phyloP scores from a whole-genome alignment of 2,797 vertebrate genomes.

The Argyrosomus regius region DNA sequence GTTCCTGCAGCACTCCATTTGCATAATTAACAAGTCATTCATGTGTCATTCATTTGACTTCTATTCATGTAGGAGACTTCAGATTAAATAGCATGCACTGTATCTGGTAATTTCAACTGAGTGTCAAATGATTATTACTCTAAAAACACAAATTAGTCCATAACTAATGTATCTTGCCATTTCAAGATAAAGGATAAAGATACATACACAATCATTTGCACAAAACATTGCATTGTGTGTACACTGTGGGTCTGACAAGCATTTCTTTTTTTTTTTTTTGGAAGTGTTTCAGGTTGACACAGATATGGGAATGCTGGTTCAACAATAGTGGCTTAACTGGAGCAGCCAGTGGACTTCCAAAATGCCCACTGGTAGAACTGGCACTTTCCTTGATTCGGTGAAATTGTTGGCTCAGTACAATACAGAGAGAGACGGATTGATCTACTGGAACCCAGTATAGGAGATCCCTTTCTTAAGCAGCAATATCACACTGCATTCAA shows the following conservation, averaged over 20 bases:
- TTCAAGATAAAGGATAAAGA: conserved; percentile 23
- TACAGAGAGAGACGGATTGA: conserved; percentile 45
- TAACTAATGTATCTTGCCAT: conserved; percentile 32
- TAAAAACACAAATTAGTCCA: conserved; percentile 63
- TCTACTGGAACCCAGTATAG: conserved; percentile 2
- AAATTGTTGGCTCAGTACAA: conserved; percentile 49
- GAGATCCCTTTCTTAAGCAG: not conserved
- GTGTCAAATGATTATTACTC: conserved; percentile 60
- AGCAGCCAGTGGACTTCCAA: conserved; percentile 49
- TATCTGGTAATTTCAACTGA: conserved; percentile 64
- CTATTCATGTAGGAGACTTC: conserved; percentile 77
- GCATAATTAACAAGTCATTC: conserved; percentile 90
- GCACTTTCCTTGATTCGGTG: conserved; percentile 55
- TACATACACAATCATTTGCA: conserved; percentile 8
- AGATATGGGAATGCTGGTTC: conserved; percentile 61
- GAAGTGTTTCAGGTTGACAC: conserved; percentile 66
- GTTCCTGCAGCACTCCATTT: conserved; percentile 83
- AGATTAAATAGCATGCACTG: conserved; percentile 72
- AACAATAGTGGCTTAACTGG: conserved; percentile 64
- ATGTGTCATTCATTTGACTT: conserved; percentile 83
- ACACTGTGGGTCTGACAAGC: not conserved
- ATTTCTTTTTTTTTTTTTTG: not conserved
- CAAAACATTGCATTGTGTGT: conserved; percentile 25
- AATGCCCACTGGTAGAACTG: conserved; percentile 54
- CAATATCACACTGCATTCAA: not conserved